phyloP scores from a whole-genome alignment of 2,888 invertebrate species.

The Melikaiella ostensackeni region DNA sequence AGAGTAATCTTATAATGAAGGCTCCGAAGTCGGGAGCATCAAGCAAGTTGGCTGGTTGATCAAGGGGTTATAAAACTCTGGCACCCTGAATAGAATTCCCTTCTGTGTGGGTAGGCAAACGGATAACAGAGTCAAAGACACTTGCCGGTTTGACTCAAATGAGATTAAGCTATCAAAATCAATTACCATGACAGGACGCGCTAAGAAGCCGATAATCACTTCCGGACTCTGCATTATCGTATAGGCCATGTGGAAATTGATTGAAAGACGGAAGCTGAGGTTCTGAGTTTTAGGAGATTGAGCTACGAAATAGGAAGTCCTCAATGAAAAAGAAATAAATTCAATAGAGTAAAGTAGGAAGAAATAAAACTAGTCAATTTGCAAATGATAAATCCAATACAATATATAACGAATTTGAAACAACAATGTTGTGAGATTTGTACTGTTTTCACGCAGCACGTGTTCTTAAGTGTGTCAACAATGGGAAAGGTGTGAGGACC shows the following conservation, averaged over 20 bases:
- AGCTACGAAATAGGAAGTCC: neutral
- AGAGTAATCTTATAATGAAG: constrained; percentile 17
- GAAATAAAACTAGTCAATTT: too few relatives aligned
- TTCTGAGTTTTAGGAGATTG: neutral
- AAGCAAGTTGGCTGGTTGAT: constrained; percentile 59
- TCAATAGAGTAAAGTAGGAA: neutral
- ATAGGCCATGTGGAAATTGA: neutral
- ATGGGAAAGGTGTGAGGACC: constrained; percentile 38
- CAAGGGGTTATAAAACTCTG: constrained; percentile 57
- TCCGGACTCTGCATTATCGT: constrained; percentile 48
- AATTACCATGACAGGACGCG: constrained; percentile 66
- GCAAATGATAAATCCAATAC: neutral
- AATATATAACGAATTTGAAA: neutral
- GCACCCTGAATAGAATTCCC: constrained; percentile 60
- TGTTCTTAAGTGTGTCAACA: constrained; percentile 34
- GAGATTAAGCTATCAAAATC: constrained; percentile 67
- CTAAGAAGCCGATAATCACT: constrained; percentile 57
- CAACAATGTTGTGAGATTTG: constrained; percentile 17
- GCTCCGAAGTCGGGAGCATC: neutral
- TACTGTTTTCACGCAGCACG: constrained; percentile 20
- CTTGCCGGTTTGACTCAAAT: constrained; percentile 60
- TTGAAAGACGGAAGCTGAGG: neutral
- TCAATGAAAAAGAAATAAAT: neutral
- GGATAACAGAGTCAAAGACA: constrained; percentile 61
- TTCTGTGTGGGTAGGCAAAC: constrained; percentile 57